Percentiles rank a stretch among this genome's conserved stretches.
Evolutionary conservation across 2,888 invertebrate genomes (phyloP).

Genomic region (Phortica magna): DNA sequence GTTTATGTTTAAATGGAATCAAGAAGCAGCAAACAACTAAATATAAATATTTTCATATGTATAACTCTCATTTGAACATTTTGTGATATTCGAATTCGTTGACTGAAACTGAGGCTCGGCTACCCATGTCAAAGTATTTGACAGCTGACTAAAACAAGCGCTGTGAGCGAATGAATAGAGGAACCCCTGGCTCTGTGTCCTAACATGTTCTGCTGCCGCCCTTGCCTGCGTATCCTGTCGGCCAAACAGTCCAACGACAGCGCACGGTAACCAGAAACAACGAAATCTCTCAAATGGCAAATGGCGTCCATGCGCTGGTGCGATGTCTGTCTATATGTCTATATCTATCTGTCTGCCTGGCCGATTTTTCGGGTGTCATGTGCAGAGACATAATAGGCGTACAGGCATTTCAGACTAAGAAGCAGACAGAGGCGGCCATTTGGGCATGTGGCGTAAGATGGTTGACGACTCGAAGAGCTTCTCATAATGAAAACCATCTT

Average conservation of each 20-base stretch:
- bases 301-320: constrained; percentile 23
- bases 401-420: constrained; percentile 11
- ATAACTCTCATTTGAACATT: constrained; percentile 45
- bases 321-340: background rate
- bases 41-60: constrained; percentile 43
- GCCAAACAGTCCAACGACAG: constrained; percentile 43
- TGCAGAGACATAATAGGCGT: constrained; percentile 52
- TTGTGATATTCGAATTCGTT: constrained; percentile 47
- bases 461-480: constrained; percentile 37
- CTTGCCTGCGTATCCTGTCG: constrained; percentile 31
- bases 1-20: constrained; percentile 62
- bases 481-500: constrained; percentile 45
- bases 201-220: constrained; percentile 39
- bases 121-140: constrained; percentile 79
- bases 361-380: constrained; percentile 42
- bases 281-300: constrained; percentile 46
- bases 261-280: constrained; percentile 44
- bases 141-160: constrained; percentile 79
- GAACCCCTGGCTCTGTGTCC: constrained; percentile 37
- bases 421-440: constrained; percentile 59
- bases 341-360: constrained; percentile 35
- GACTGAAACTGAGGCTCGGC: constrained; percentile 47
- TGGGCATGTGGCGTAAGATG: constrained; percentile 53
- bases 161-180: constrained; percentile 64
- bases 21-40: constrained; percentile 22